Percentiles rank a stretch among this genome's conserved stretches.
Conservation (phyloP, 2,797 vertebrate genomes). For the Hirundo rustica region DNA sequence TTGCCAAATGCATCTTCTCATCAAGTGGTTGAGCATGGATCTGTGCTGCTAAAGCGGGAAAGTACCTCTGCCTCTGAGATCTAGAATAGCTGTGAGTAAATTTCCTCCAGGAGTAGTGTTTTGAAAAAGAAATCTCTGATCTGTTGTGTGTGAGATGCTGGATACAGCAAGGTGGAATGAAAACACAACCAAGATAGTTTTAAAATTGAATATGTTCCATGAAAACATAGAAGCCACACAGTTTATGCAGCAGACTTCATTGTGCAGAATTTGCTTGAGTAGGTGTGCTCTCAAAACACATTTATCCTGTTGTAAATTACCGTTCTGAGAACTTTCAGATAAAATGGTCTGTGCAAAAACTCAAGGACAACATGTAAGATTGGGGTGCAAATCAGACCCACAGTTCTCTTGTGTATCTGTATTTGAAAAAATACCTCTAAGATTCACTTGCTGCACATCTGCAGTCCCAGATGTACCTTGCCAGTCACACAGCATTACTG, state of each 20-base stretch:
- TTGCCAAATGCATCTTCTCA: fast-evolving
- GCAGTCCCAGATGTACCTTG: not conserved
- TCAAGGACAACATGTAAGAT: not conserved
- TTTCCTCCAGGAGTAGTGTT: not conserved
- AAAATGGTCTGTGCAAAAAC: fast-evolving
- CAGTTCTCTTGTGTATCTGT: not conserved
- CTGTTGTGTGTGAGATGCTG: not conserved
- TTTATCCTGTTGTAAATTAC: not conserved
- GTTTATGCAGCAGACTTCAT: not conserved
- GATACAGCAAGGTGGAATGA: not conserved
- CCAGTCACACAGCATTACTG: fast-evolving
- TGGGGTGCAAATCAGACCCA: fast-evolving
- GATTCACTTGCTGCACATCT: not conserved
- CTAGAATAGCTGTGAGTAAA: too few species aligned
- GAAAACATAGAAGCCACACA: not conserved
- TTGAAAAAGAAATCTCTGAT: not conserved
- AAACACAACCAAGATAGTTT: fast-evolving
- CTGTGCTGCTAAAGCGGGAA: not conserved
- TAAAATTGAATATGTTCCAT: not conserved
- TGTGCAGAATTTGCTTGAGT: not conserved
- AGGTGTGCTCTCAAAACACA: fast-evolving
- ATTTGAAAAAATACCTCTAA: not conserved
- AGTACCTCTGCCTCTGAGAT: not conserved
- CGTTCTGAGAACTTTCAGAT: not conserved
- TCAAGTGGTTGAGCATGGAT: fast-evolving